Evolutionary conservation across 2,113 vertebrate genomes (phyloP).

Genomic region (Daboia siamensis): DNA sequence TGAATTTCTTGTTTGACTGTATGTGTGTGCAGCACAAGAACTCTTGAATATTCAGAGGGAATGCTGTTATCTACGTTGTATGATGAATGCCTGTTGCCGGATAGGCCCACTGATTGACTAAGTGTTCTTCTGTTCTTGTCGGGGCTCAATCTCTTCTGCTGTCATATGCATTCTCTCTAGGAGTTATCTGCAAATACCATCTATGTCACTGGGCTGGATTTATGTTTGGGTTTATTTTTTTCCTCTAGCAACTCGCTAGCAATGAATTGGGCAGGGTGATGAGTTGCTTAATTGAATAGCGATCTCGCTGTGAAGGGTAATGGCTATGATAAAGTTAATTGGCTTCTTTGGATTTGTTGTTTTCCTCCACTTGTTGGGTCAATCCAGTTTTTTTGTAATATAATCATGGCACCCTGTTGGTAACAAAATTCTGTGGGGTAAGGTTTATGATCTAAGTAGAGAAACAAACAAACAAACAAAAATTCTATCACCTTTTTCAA

Average conservation of each 20-base stretch:
- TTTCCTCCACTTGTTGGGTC: background rate
- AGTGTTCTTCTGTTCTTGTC: background rate
- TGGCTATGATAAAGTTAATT: background rate
- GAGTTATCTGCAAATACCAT: background rate
- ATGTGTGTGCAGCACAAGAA: background rate
- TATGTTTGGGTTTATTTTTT: background rate
- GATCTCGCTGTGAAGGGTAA: background rate
- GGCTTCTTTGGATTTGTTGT: background rate
- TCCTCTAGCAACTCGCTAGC: background rate
- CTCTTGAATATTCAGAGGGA: background rate
- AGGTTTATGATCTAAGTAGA: background rate
- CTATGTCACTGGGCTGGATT: background rate
- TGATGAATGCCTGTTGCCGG: background rate
- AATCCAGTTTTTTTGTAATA: background rate
- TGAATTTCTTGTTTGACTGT: background rate
- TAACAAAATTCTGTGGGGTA: background rate
- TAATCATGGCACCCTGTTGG: background rate
- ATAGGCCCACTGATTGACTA: background rate
- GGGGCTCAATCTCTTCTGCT: background rate
- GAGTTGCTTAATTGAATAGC: background rate
- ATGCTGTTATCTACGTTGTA: background rate
- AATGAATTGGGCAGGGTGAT: background rate
- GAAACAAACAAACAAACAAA: background rate
- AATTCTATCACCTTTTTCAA: background rate
- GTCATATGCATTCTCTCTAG: background rate